These are phyloP conservation scores for Enteromius afrohamiltoni DNA, from an alignment of 2,797 vertebrate species.

Conservation along the genomic window DNA sequence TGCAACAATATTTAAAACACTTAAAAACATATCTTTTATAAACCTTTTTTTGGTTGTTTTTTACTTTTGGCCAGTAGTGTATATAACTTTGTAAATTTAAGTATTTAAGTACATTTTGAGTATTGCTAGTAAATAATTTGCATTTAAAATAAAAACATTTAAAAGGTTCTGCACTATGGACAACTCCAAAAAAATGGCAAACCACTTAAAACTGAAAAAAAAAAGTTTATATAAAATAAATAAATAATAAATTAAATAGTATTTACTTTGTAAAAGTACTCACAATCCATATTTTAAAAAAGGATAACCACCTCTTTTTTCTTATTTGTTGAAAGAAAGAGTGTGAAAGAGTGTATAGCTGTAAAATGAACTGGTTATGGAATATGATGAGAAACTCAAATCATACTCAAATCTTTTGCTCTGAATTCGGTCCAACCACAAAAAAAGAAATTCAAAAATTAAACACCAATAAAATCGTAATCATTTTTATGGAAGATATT, in stretches of 20 bases:
- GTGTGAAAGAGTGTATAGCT: background rate
- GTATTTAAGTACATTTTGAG: background rate
- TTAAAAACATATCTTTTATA: background rate
- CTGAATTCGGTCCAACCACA: background rate
- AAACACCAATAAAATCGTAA: background rate
- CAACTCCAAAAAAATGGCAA: background rate
- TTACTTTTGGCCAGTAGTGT: background rate
- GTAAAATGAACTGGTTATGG: background rate
- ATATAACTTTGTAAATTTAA: background rate
- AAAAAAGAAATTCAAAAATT: background rate
- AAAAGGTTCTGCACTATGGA: background rate
- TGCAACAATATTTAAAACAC: background rate
- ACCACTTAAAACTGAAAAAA: background rate
- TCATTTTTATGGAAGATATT: background rate
- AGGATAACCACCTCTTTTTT: background rate
- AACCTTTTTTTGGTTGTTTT: background rate
- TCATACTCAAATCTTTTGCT: background rate
- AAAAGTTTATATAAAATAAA: background rate
- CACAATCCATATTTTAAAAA: background rate
- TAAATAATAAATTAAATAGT: background rate
- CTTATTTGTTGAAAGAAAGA: background rate
- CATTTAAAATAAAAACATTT: background rate
- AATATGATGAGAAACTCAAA: slow-evolving; percentile 6
- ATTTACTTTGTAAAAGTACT: background rate
- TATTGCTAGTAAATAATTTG: too few species aligned